Evolutionary conservation across 2,113 vertebrate genomes (phyloP), one percentile per base, ranked within the genome.

Genomic region (Euleptes europaea): DNA sequence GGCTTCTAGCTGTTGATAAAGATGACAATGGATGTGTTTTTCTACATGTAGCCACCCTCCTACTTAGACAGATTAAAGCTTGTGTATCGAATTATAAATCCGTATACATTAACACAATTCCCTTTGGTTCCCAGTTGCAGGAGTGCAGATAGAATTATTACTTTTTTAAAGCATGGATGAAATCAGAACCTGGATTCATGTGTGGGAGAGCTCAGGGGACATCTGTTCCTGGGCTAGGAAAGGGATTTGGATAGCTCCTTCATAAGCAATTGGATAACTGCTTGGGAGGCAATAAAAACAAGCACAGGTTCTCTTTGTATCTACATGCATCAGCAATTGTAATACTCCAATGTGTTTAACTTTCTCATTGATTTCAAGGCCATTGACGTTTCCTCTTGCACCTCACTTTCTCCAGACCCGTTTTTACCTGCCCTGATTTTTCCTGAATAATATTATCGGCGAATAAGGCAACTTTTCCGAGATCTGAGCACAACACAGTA

Each of bases 81-180:
- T 33, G 69, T 14, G 10, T 4, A 63, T 38, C 2, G 3, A 57
- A 5, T 67, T 42, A 70, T 65, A 66, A 60, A 17, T 76, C 49
- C 38, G 65, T 3, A n/a, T 44, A 57, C 12, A 33, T 67, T 31
- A 12, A 31, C 28, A 19, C 47, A 54, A 47, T 38, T 71, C 3
- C 17, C 0, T n/a, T 63, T 67, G 38, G 17, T 40, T 44, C 40
- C 35, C 49, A 69, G 5, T 71, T 0, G 0, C 72, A 67, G 31
- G 79, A 26, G 31, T n/a, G 6, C 1, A 10, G 0, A 0, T 69
- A 21, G 88, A 28, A 11, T 2, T 38, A 21, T 9, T 60, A 11
- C 28, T 73, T 42, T n/a, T 69, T 3, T 2, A 70, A 60, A 28
- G 40, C 33, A 38, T 38, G 47, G 28, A 66, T 40, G 63, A 66